Conservation (phyloP, 2,113 vertebrate genomes). For the Pelmatolapia mariae region DNA sequence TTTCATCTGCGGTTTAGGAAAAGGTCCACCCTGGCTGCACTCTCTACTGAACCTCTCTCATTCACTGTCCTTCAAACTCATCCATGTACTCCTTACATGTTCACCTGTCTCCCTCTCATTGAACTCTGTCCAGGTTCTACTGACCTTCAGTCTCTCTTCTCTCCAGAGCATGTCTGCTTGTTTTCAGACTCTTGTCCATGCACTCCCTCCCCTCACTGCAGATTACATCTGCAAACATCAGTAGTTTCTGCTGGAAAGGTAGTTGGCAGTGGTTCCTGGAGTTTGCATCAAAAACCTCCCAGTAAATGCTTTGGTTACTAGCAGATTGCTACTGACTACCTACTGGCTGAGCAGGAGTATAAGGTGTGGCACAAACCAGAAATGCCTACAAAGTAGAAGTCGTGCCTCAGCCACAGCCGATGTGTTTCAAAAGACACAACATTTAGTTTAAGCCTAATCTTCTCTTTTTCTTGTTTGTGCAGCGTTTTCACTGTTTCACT, state of each 20-base stretch:
- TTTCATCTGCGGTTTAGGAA: background rate
- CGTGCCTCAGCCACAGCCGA: fast-evolving
- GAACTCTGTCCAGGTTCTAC: background rate
- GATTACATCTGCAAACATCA: background rate
- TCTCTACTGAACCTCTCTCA: background rate
- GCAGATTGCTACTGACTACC: background rate
- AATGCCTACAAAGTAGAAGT: background rate
- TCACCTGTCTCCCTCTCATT: background rate
- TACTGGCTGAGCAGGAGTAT: background rate
- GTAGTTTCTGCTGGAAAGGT: background rate
- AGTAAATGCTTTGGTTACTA: background rate
- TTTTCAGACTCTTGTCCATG: background rate
- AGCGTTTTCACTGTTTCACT: background rate
- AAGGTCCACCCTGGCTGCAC: background rate
- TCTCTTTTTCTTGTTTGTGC: background rate
- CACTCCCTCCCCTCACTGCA: background rate
- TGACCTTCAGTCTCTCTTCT: background rate
- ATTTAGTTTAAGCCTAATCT: background rate
- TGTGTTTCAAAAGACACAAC: background rate
- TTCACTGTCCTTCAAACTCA: background rate
- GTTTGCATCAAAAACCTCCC: background rate
- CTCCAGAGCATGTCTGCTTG: background rate
- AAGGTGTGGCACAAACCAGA: background rate
- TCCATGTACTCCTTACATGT: background rate
- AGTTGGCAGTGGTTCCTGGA: background rate